Evolutionary conservation across 2,888 invertebrate species (phyloP).

Genomic region (Aphodius granarius): DNA sequence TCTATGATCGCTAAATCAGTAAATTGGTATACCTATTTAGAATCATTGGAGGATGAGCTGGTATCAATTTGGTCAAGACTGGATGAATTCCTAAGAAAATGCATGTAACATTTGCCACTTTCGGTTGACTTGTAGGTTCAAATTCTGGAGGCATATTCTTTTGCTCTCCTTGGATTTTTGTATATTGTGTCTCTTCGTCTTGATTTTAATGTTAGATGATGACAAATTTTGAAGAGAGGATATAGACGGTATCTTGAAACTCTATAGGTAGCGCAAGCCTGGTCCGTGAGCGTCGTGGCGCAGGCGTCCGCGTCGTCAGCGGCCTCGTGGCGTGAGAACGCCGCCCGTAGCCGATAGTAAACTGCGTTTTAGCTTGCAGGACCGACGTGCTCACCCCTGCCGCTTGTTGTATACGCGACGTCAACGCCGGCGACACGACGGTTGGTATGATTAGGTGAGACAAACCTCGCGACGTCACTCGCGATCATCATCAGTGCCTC

Average conservation of each 20-base stretch:
- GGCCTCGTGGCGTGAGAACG: conserved; percentile 50
- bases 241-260: background rate
- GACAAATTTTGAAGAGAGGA: background rate
- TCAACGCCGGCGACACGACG: conserved; percentile 18
- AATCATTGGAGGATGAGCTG: no score
- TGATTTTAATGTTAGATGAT: no score
- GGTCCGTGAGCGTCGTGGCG: conserved; percentile 43
- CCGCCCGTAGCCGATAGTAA: conserved; percentile 53
- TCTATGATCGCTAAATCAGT: no score
- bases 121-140: no score
- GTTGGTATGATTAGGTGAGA: conserved; percentile 15
- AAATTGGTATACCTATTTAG: no score
- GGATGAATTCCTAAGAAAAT: no score
- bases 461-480: background rate
- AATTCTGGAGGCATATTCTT: no score
- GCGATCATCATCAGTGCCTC: conserved; percentile 9
- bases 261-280: conserved; percentile 41
- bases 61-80: no score
- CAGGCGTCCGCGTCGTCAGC: conserved; percentile 47
- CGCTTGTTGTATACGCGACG: conserved; percentile 13
- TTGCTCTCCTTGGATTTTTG: no score
- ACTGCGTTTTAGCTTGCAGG: conserved; percentile 39
- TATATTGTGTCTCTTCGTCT: no score
- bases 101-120: no score
- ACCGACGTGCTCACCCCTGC: background rate